Evolutionary conservation across 2,797 vertebrate genomes (phyloP).

Genomic region (Enteromius trimaculatus): DNA sequence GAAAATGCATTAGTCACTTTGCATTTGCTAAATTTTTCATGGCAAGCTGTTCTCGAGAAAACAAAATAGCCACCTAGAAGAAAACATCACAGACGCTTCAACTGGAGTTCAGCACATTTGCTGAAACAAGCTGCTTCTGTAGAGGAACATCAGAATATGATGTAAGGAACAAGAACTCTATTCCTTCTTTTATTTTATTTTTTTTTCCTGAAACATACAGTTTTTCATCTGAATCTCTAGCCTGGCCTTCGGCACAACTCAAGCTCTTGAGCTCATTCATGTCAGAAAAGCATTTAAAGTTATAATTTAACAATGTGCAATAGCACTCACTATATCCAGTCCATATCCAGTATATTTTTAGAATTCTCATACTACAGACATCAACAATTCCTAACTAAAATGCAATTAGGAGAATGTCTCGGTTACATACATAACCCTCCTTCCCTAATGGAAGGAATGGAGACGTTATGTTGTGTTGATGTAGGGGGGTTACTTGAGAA

Average conservation of each 20-base stretch:
- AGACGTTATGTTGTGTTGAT: no score
- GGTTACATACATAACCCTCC: no score
- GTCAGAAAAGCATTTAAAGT: neutral
- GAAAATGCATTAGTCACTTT: constrained; percentile 88
- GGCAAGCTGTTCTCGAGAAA: constrained; percentile 80
- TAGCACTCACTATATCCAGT: neutral
- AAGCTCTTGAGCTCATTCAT: neutral
- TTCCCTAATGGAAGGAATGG: no score
- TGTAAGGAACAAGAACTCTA: neutral
- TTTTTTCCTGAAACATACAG: neutral
- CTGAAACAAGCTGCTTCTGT: neutral
- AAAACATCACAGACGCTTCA: constrained; percentile 64
- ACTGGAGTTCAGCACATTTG: neutral
- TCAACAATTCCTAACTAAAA: neutral
- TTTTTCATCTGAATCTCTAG: neutral
- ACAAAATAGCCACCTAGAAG: constrained; percentile 72
- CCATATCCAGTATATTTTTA: neutral
- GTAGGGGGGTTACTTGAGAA: no score
- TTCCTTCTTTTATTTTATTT: no score
- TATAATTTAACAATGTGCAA: no score
- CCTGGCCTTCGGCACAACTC: neutral
- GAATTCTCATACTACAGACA: neutral
- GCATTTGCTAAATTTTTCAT: constrained; percentile 86
- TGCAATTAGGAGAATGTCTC: neutral
- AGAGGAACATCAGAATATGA: neutral